Conservation (phyloP, 2,797 vertebrate species). For the Prunella strophiata region DNA sequence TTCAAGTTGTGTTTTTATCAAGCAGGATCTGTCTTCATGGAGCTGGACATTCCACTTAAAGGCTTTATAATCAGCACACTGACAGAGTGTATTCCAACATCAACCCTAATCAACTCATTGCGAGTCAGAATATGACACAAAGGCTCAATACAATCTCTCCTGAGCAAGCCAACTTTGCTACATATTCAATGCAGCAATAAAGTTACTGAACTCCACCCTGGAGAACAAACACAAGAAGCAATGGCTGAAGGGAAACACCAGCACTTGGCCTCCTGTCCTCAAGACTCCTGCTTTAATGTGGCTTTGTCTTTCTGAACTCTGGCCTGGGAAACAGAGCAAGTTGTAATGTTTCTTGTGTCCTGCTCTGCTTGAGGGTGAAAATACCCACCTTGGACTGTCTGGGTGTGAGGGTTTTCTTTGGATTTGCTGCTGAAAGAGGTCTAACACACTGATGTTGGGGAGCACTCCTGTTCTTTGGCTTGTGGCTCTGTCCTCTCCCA, state of each 20-base stretch:
- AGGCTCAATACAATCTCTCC: not conserved
- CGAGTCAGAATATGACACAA: not conserved
- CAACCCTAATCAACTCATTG: not conserved
- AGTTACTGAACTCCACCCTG: not conserved
- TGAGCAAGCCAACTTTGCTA: not conserved
- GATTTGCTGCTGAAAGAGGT: not conserved
- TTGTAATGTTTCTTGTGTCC: not conserved
- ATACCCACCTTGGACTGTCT: not conserved
- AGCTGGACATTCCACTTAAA: not conserved
- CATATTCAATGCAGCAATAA: not conserved
- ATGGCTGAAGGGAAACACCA: not conserved
- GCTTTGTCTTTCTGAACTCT: not conserved
- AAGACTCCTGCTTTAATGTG: not conserved
- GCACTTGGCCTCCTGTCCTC: not conserved
- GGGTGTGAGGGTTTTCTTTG: not conserved
- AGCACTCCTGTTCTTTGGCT: accelerated
- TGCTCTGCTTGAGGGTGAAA: not conserved
- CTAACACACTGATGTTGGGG: accelerated
- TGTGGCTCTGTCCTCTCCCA: not conserved
- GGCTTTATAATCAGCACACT: not conserved
- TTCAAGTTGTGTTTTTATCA: not conserved
- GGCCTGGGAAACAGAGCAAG: not conserved
- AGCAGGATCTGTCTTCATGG: not conserved
- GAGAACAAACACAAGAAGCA: constrained; percentile 19
- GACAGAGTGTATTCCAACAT: not conserved